Base-by-base conservation (phyloP, 2,888 invertebrate genomes). In the Cantharis lateralis region DNA sequence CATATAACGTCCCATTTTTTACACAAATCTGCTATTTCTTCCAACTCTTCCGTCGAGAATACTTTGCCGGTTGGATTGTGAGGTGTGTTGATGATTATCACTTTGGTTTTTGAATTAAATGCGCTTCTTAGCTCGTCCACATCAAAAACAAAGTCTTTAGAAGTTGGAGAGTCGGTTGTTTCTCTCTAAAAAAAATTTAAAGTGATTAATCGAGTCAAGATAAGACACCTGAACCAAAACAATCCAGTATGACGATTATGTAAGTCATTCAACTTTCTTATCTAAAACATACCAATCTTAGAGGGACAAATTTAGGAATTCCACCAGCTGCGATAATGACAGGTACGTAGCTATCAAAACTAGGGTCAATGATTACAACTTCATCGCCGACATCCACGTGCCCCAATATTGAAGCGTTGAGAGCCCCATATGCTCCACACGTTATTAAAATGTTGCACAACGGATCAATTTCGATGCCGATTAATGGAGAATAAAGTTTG, bases 31-130 rank as follows among this genome's bases (percentile, higher is more conserved):
- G 98, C 98, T 81, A 99, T 95, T 80, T 92, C 86, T 82, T 92
- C 90, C 80, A 96, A 86, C 87, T 96, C 96, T 2, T 91, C 87
- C 20, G 85, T 81, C 0, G 91, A 91, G 84, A 93, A 95, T 18
- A 98, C 95, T 89, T 99, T 99, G 64, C 99, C 99, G 0, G 97
- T 88, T 0, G 99, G 99, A 89, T 99, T 99, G 88, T 99, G 96
- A 0, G 99, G 99, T 0, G 98, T 98, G 88, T 99, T 99, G 13
- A 99, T 83, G 74, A 99, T 95, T 1, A 99, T 93, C 88, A 95
- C 93, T 90, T 99, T 99, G 0, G 99, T 99, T 86, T 95, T 96
- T 1, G 89, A 85, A 82, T 92, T 97, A 88, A 99, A 98, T 9
- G 96, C 89, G 0, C 91, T 90, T 73, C 92, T 92, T 26, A 99